phyloP scores from a whole-genome alignment of 1,140 invertebrate species.

The Oryctes rhinoceros region DNA sequence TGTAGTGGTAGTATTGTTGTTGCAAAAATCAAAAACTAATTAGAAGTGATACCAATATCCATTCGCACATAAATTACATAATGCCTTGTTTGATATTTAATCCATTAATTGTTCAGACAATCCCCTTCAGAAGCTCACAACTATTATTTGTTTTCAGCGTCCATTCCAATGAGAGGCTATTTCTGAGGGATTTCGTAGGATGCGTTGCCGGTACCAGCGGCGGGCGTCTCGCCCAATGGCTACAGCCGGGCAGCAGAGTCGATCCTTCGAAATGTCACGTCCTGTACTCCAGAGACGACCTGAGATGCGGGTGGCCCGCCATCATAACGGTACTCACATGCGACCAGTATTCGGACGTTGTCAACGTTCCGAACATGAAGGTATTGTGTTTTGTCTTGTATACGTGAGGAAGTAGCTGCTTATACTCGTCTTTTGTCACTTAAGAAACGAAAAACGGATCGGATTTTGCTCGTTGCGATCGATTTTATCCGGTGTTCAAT shows the following conservation, averaged over 20 bases:
- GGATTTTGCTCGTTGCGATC: neutral
- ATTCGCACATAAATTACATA: no score
- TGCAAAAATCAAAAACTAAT: no score
- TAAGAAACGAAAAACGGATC: neutral
- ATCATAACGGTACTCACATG: slow-evolving; percentile 84
- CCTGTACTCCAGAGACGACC: slow-evolving; percentile 75
- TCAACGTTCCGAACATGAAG: slow-evolving; percentile 85
- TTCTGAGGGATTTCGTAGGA: slow-evolving; percentile 91
- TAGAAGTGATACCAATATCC: no score
- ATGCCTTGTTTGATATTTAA: no score
- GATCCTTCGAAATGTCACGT: slow-evolving; percentile 89
- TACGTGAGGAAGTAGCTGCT: neutral
- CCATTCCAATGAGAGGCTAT: slow-evolving; percentile 91
- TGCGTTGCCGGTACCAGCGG: slow-evolving; percentile 88
- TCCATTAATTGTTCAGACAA: no score
- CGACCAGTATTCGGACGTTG: slow-evolving; percentile 92
- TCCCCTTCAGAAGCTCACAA: neutral
- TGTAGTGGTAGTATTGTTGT: no score
- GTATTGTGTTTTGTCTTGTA: slow-evolving; percentile 61
- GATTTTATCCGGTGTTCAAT: neutral
- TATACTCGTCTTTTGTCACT: neutral
- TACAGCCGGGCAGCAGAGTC: slow-evolving; percentile 91
- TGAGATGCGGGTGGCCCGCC: slow-evolving; percentile 84
- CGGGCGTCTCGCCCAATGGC: slow-evolving; percentile 90
- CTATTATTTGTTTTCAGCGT: slow-evolving; percentile 64